Conservation (phyloP, 2,888 invertebrate genomes). For the Mythimna lalbum region DNA sequence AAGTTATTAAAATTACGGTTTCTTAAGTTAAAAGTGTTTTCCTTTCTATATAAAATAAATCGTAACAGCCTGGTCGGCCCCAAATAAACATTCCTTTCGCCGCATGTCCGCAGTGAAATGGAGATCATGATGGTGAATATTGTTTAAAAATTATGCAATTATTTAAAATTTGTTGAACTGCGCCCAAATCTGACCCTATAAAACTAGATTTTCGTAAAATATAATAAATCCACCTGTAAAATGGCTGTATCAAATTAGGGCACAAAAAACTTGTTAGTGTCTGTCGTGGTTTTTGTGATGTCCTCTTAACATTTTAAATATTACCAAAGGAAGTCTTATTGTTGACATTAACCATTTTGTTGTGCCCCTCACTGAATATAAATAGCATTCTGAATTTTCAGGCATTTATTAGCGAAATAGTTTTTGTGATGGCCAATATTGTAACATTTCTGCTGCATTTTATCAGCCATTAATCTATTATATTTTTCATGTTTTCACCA, state of each 20-base stretch:
- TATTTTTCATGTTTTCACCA: constrained; percentile 91
- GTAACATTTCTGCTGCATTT: constrained; percentile 91
- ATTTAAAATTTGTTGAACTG: constrained; percentile 82
- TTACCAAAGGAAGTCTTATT: constrained; percentile 84
- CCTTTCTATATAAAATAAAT: constrained; percentile 84
- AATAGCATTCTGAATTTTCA: constrained; percentile 88
- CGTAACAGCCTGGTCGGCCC: constrained; percentile 87
- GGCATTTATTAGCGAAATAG: constrained; percentile 90
- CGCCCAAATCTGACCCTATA: constrained; percentile 81
- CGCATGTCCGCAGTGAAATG: constrained; percentile 89
- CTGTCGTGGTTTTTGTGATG: constrained; percentile 85
- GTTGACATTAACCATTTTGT: constrained; percentile 89
- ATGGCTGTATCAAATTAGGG: constrained; percentile 88
- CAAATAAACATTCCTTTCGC: constrained; percentile 89
- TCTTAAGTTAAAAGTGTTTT: constrained; percentile 91
- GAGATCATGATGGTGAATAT: constrained; percentile 87
- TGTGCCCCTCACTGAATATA: constrained; percentile 87
- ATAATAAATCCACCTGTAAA: constrained; percentile 76
- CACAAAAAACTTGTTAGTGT: constrained; percentile 90
- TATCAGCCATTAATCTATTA: constrained; percentile 91
- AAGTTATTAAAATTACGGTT: constrained; percentile 92
- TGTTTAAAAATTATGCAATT: constrained; percentile 82
- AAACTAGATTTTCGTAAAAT: constrained; percentile 79
- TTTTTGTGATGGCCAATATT: constrained; percentile 90
- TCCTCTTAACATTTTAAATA: constrained; percentile 79